Evolutionary conservation across 2,888 invertebrate species (phyloP).

Genomic region (Graphium colonna): DNA sequence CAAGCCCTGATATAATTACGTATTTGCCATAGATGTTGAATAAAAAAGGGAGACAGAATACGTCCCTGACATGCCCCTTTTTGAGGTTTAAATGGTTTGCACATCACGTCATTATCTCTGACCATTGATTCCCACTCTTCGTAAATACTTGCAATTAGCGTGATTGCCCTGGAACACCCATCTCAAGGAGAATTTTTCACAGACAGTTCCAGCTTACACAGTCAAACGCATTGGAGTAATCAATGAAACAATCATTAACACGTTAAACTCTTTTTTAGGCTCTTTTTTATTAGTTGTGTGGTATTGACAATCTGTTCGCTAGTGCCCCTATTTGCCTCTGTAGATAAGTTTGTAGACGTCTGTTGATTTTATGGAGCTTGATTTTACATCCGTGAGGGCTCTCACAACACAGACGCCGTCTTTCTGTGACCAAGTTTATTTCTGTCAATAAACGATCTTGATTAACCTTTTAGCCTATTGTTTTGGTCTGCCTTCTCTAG

Average conservation of each 20-base stretch:
- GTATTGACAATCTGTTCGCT: neutral
- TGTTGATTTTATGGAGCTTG: neutral
- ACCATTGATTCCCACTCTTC: too few species aligned
- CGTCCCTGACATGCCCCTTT: too few species aligned
- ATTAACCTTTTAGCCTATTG: too few species aligned
- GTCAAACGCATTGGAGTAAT: neutral
- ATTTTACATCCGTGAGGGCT: slow-evolving; percentile 20
- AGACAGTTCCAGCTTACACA: neutral
- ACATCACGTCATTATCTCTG: too few species aligned
- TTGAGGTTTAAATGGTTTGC: too few species aligned
- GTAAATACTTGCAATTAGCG: too few species aligned
- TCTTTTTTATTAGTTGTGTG: neutral
- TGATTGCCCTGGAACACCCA: neutral
- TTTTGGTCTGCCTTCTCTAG: too few species aligned
- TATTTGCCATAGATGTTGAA: too few species aligned
- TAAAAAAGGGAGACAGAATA: too few species aligned
- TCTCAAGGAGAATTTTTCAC: neutral
- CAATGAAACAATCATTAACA: neutral
- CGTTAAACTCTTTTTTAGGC: neutral
- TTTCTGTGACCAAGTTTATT: neutral
- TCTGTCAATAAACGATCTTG: slow-evolving; percentile 1
- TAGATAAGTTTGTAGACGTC: neutral
- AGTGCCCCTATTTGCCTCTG: slow-evolving; percentile 4
- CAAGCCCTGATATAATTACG: neutral
- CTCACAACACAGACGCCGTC: neutral